Base-by-base conservation (phyloP, 1,140 invertebrate genomes). In the Plodia interpunctella region DNA sequence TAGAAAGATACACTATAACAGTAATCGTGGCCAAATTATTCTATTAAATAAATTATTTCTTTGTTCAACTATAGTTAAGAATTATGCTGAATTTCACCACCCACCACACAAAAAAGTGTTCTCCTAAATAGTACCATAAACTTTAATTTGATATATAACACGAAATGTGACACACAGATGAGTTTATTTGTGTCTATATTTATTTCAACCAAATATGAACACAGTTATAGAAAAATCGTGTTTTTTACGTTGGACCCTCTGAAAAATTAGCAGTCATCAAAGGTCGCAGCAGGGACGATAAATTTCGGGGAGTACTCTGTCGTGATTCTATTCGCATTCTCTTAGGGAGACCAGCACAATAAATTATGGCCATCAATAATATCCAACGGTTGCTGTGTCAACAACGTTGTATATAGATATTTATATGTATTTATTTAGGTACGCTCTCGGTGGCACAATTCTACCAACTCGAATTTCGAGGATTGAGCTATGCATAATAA, bases 281-380 rank as follows among this genome's bases (percentile, higher is more conserved):
- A 74, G 66, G 69, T 74, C 66, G 55, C 56, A 57, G 55, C 44
- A 57, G 55, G 71, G 68, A 63, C 70, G 76, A 80, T 80, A 80
- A 80, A 82, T 82, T 74, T 69, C 15, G 62, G 68, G 73, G 68
- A 72, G 68, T 72, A 25, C 21, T 65, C 70, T 74, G 60, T 67
- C 73, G 68, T 78, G 76, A 78, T 78, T 80, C 70, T 66, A 70
- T 71, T 74, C 66, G 65, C 65, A 71, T 70, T 74, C 79, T 71
- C 77, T 73, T 73, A 78, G 76, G 67, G 65, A 60, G 67, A 49
- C 63, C 62, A 69, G 68, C 62, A 65, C 72, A 63, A 80, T 82
- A 82, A 82, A 80, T 82, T 80, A 78, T 77, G 62, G 65, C 67
- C 77, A 77, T 82, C 75, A 78, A 80, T 82, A 78, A 82, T 76